Conservation (phyloP, 2,797 vertebrate species). For the Decapterus maruadsi region DNA sequence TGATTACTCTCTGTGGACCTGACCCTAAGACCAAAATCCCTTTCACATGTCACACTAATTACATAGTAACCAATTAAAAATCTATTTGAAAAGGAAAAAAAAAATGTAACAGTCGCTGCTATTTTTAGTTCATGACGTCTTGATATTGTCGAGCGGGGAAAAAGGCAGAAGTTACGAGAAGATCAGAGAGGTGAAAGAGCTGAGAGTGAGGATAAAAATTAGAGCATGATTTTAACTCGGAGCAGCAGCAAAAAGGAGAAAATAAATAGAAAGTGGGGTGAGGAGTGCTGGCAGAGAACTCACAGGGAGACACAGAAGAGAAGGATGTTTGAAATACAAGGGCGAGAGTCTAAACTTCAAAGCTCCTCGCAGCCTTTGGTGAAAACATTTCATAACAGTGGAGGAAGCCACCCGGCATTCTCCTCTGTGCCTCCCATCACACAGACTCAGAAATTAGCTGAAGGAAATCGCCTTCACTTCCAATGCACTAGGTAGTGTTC, state of each 20-base stretch:
- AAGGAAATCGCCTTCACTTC: conserved; percentile 72
- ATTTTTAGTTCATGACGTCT: background rate
- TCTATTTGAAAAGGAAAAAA: background rate
- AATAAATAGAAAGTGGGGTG: conserved; percentile 57
- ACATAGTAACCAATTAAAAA: background rate
- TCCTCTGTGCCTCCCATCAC: conserved; percentile 71
- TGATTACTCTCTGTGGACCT: background rate
- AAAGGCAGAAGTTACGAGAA: conserved; percentile 1
- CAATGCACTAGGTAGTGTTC: conserved; percentile 52
- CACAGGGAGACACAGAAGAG: conserved; percentile 64
- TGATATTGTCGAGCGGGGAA: background rate
- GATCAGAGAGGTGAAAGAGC: conserved; percentile 30
- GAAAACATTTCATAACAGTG: conserved; percentile 73
- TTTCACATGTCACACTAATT: background rate
- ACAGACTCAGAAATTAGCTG: conserved; percentile 78
- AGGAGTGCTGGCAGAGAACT: conserved; percentile 60
- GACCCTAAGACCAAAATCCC: background rate
- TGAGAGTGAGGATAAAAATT: conserved; percentile 43
- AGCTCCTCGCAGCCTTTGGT: conserved; percentile 72
- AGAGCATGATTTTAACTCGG: conserved; percentile 41
- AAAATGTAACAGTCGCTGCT: background rate
- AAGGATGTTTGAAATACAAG: conserved; percentile 69
- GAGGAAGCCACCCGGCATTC: conserved; percentile 76
- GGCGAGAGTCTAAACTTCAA: conserved; percentile 74
- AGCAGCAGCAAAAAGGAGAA: conserved; percentile 39